Evolutionary conservation across 2,113 vertebrate species (phyloP).

Genomic region (Notarius lentiginosus): DNA sequence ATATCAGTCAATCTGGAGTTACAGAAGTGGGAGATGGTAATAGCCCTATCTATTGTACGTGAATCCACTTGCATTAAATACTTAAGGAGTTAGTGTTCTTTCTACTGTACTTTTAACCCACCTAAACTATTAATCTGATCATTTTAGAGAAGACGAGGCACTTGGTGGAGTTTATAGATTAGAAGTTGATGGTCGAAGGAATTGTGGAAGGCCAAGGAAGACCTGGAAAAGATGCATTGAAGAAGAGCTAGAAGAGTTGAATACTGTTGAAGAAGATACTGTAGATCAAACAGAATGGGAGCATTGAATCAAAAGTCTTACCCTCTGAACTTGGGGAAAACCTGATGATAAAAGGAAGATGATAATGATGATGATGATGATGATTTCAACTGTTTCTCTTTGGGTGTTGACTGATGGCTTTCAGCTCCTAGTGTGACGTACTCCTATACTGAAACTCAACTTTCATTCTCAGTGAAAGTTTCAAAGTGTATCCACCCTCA

Average conservation of each 20-base stretch:
- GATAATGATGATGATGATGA: background rate
- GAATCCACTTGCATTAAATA: background rate
- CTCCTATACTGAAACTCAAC: background rate
- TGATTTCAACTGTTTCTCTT: background rate
- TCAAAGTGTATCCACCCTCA: background rate
- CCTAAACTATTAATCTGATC: background rate
- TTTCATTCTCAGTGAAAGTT: background rate
- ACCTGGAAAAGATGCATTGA: too few species aligned
- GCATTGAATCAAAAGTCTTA: too few species aligned
- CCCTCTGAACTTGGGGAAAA: too few species aligned
- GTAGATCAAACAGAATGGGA: too few species aligned
- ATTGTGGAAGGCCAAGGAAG: too few species aligned
- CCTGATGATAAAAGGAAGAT: too few species aligned
- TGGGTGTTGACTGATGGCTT: background rate
- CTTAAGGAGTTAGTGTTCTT: background rate
- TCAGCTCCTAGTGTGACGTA: background rate
- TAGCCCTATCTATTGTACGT: slow-evolving; percentile 16
- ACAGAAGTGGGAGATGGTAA: background rate
- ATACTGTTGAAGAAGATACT: too few species aligned
- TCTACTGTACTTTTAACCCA: background rate
- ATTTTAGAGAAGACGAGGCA: too few species aligned
- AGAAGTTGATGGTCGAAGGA: too few species aligned
- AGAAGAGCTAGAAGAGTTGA: too few species aligned
- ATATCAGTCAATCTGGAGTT: background rate
- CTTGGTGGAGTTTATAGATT: too few species aligned